Conservation (phyloP, 1,140 invertebrate species). For the Calephelis virginiensis region DNA sequence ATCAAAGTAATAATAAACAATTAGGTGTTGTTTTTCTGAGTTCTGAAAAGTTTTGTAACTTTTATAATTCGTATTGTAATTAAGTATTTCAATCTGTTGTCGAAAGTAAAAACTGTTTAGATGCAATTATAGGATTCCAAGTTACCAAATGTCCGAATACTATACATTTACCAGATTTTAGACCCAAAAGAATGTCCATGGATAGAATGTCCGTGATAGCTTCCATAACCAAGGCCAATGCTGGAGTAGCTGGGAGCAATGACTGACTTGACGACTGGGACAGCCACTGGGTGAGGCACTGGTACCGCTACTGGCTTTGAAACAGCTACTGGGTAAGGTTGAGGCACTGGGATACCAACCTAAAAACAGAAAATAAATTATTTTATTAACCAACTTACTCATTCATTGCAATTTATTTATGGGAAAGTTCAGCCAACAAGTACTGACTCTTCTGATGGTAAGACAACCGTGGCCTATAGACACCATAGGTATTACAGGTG, state of each 20-base stretch:
- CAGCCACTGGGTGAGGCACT: constrained; percentile 57
- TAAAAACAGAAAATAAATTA: constrained; percentile 33
- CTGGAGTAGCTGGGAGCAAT: constrained; percentile 29
- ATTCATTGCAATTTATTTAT: too few species aligned
- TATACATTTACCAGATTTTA: constrained; percentile 37
- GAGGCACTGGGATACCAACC: constrained; percentile 71
- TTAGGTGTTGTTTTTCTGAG: too few species aligned
- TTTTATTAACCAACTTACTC: background rate
- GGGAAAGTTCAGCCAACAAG: too few species aligned
- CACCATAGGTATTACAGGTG: too few species aligned
- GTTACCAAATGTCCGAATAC: constrained; percentile 27
- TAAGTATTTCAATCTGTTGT: background rate
- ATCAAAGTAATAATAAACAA: too few species aligned
- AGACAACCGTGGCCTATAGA: too few species aligned
- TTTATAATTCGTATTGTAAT: background rate
- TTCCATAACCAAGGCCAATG: constrained; percentile 14
- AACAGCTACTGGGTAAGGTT: constrained; percentile 69
- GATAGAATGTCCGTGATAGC: constrained; percentile 19
- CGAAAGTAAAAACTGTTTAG: background rate
- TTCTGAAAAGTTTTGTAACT: background rate
- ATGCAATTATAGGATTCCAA: constrained; percentile 5
- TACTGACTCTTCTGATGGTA: too few species aligned
- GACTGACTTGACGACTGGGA: constrained; percentile 47
- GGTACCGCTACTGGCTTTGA: constrained; percentile 65
- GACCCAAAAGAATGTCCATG: constrained; percentile 21